Evolutionary conservation across 2,113 vertebrate species (phyloP).

Genomic region (Salvator merianae): DNA sequence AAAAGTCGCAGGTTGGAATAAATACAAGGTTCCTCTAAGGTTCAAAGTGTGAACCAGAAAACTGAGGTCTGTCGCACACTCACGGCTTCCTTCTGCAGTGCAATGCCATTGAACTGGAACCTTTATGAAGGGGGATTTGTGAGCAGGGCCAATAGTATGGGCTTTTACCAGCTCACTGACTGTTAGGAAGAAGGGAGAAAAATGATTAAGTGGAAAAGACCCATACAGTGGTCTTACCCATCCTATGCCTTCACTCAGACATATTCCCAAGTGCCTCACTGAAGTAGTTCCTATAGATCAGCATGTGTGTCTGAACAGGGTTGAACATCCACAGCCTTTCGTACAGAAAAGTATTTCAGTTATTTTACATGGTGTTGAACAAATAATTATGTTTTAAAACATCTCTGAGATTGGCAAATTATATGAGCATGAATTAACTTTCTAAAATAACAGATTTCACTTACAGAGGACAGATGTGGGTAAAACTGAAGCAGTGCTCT

Average conservation of each 20-base stretch:
- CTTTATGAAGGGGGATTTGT: background rate
- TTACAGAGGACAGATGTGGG: background rate
- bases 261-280: background rate
- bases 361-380: background rate
- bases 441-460: background rate
- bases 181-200: background rate
- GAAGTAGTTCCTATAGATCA: background rate
- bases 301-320: no score
- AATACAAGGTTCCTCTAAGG: background rate
- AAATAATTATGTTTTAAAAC: background rate
- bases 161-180: background rate
- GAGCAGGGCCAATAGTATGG: background rate
- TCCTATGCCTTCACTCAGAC: background rate
- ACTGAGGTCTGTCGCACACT: background rate
- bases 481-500: background rate
- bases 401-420: background rate
- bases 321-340: no score
- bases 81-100: no score
- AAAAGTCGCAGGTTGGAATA: slow-evolving; percentile 12
- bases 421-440: background rate
- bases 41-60: background rate
- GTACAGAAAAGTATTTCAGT: background rate
- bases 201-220: background rate
- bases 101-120: background rate
- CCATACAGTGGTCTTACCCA: no score